A percentile compares a stretch with the other conserved stretches of the same genome.
phyloP scores from a whole-genome alignment of 2,888 invertebrate species.

The Rhingia rostrata region DNA sequence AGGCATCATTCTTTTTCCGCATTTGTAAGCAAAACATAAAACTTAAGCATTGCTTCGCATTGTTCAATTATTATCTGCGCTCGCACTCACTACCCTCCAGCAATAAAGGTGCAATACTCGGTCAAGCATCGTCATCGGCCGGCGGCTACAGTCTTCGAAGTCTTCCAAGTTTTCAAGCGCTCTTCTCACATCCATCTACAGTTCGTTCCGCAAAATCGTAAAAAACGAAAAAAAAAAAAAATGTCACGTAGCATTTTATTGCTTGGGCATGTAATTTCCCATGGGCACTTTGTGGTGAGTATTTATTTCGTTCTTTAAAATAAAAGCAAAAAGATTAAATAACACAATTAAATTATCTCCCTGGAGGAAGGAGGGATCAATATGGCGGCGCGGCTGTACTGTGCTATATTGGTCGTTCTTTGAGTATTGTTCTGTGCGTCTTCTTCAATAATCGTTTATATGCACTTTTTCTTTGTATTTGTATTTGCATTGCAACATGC shows the following conservation, averaged over 20 bases:
- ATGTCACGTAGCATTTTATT: constrained; percentile 69
- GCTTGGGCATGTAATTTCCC: constrained; percentile 62
- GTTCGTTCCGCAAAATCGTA: constrained; percentile 23
- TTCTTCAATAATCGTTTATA: background rate
- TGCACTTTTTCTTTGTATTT: background rate
- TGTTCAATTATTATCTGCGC: constrained; percentile 40
- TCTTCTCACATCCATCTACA: constrained; percentile 33
- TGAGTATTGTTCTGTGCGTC: background rate
- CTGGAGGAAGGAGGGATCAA: background rate
- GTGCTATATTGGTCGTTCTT: constrained; percentile 4
- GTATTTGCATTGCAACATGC: constrained; percentile 19
- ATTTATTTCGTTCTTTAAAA: constrained; percentile 44
- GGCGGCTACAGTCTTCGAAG: constrained; percentile 14
- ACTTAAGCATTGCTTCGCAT: constrained; percentile 8
- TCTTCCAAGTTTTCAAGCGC: background rate
- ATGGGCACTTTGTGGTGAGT: constrained; percentile 43
- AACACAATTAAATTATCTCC: constrained; percentile 60
- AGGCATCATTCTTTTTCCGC: constrained; percentile 36
- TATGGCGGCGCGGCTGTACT: background rate
- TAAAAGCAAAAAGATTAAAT: constrained; percentile 32
- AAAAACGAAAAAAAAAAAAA: constrained; percentile 37
- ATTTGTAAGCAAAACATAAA: constrained; percentile 34
- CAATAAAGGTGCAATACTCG: constrained; percentile 51
- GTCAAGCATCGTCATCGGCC: background rate
- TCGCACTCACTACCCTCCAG: background rate